Base-by-base conservation (phyloP, 2,113 vertebrate species). In the Myotis yumanensis region DNA sequence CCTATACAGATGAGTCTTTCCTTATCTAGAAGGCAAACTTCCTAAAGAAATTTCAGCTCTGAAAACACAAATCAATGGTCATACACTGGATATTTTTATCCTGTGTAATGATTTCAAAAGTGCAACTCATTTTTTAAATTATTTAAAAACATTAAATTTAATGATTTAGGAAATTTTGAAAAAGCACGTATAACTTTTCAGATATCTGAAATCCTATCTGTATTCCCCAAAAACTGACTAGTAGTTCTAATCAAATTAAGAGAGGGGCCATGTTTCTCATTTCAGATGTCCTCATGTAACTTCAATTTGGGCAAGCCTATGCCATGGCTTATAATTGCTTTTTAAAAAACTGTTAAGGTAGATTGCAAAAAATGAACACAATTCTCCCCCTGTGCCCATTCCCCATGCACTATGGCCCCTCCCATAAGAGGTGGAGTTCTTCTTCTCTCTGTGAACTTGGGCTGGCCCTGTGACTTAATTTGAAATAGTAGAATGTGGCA, bases 101-200 rank as follows among this genome's bases (percentile, higher is more conserved):
- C 75, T 72, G 6, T 81, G 69, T 23, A 75, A 30, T 86, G 64
- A 76, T 54, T 92, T 85, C 10, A 84, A 82, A 89, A 76, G 14
- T 16, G 7, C 7, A 69, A 80, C 72, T 3, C 25, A 88, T 82
- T 92, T 82, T 71, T 9, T 4, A 57, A 96, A 82, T 73, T 84
- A 72, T 22, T 52, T 93, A 72, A 72, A 75, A 94, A 85, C 25
- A 80, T 87, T 84, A 87, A 84, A 64, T 10, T 40, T 40, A 76
- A 93, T 52, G 28, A 43, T 90, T 95, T 37, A 37, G 62, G 30
- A 83, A 91, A 95, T 71, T 32, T 86, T 68, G 59, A 90, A 87
- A 40, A 91, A 10, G 11, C 64, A 48, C 22, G 22, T 57, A 30
- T 46, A 79, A 51, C 35, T 94, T 89, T 75, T 52, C 59, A 80